phyloP scores from a whole-genome alignment of 2,797 vertebrate genomes.

The Scolopax bukidnonensis region DNA sequence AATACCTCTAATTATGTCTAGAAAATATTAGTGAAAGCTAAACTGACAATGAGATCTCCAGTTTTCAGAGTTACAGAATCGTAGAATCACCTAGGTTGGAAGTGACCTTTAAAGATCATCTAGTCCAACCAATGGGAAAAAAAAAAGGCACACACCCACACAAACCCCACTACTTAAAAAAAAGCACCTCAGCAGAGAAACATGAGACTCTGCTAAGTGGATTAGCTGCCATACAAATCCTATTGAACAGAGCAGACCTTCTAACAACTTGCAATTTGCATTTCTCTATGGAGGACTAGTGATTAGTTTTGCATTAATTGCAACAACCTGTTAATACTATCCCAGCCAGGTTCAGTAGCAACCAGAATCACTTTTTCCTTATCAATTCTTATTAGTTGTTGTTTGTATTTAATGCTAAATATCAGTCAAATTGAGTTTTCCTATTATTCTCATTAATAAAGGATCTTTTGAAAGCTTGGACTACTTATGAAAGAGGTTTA shows the following conservation, averaged over 20 bases:
- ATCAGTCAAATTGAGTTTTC: neutral
- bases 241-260: constrained; percentile 49
- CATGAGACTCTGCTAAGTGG: constrained; percentile 48
- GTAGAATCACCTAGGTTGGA: too few relatives aligned
- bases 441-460: neutral
- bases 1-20: neutral
- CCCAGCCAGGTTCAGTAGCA: neutral
- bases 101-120: too few relatives aligned
- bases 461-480: constrained; percentile 13
- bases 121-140: too few relatives aligned
- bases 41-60: too few relatives aligned
- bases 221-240: constrained; percentile 50
- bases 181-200: constrained; percentile 6
- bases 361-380: neutral
- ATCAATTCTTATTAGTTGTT: constrained; percentile 6
- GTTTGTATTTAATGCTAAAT: neutral
- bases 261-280: constrained; percentile 60
- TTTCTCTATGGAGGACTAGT: constrained; percentile 25
- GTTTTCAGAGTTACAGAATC: too few relatives aligned
- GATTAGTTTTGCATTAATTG: constrained; percentile 68
- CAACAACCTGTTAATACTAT: constrained; percentile 47
- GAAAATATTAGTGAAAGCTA: too few relatives aligned
- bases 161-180: neutral
- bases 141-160: too few relatives aligned
- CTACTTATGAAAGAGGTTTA: neutral